Conservation (phyloP, 2,113 vertebrate genomes). For the Protobothrops flavoviridis region DNA sequence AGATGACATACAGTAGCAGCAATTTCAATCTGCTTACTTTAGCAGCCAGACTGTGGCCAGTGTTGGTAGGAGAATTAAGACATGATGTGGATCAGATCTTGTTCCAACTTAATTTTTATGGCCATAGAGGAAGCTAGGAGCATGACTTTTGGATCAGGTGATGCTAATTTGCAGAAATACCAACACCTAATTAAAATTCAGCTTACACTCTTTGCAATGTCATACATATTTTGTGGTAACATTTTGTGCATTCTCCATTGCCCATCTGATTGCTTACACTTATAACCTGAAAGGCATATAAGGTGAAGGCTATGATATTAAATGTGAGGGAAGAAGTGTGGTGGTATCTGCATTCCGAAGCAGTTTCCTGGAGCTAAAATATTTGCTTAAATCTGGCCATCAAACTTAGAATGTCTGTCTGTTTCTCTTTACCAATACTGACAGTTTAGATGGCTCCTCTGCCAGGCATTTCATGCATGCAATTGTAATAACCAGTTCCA, state of each 20-base stretch:
- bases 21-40: not conserved
- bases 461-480: not conserved
- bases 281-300: not conserved
- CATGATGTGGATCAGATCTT: not conserved
- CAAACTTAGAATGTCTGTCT: not conserved
- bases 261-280: not conserved
- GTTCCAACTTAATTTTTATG: not conserved
- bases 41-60: not conserved
- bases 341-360: not conserved
- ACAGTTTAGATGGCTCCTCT: not conserved
- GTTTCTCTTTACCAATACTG: not conserved
- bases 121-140: not conserved
- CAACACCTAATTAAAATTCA: not conserved
- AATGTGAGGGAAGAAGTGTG: not conserved
- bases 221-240: not conserved
- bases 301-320: not conserved
- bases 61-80: not conserved
- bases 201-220: not conserved
- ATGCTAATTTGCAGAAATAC: not conserved
- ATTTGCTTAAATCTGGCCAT: not conserved
- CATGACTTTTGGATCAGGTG: not conserved
- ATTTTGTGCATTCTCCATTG: not conserved
- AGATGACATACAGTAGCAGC: too few relatives aligned
- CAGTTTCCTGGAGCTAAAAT: not conserved
- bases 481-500: not conserved